Base-by-base conservation (phyloP, 2,797 vertebrate species). In the Girardinus metallicus region DNA sequence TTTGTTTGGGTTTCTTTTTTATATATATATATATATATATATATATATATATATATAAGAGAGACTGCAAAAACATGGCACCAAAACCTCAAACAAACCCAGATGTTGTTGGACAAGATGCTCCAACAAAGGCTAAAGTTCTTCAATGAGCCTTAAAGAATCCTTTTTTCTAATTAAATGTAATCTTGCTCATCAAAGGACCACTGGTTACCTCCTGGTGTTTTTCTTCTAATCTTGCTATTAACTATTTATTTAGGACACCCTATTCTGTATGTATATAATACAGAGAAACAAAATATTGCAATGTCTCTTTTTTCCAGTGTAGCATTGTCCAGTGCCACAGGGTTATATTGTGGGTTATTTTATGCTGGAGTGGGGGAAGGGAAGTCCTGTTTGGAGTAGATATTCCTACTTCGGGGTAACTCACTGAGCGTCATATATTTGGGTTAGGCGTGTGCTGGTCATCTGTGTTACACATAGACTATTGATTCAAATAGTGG, bases 291-390 rank as follows among this genome's bases (percentile, higher is more conserved):
- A 18, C n/a, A 23, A 41, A 62, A 62, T 47, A 29, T 34, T 15
- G 43, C 13, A 64, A 44, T 73, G 55, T 53, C 16, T 57, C 18
- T 39, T 73, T 74, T 43, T 76, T 57, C 60, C 55, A 73, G 7
- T 51, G 51, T 55, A 49, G 26, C n/a, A n/a, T 43, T 43, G 51
- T 46, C 3, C 16, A 39, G 55, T 34, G 55, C 53, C 55, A 51
- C 8, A 41, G 43, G 83, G 86, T 87, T 87, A 86, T 86, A 88
- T 83, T 82, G 80, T 83, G 82, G 83, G 85, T 87, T 88, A 87
- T 85, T 87, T 82, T 82, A 80, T 83, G 80, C 15, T 10, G 2
- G 53, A 21, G 81, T 73, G 88, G 86, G 85, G 91, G 88, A 78
- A 77, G 83, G 87, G 87, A 82, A 81, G 79, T 81, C 80, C 86